phyloP scores from a whole-genome alignment of 2,113 vertebrate genomes.

The Microtus pennsylvanicus region DNA sequence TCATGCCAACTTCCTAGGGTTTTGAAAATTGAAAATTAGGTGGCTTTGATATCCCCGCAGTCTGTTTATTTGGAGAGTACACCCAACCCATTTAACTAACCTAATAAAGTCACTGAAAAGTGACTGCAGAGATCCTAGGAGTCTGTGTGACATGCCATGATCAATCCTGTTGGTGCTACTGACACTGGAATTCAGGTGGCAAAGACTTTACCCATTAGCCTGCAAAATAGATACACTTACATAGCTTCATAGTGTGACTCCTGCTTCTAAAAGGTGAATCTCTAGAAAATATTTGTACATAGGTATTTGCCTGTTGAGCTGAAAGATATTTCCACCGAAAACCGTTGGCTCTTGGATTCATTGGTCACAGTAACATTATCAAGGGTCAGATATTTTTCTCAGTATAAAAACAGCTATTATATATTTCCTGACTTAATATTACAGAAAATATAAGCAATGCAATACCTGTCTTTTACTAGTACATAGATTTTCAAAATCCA shows the following conservation, averaged over 20 bases:
- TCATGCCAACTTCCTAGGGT: neutral
- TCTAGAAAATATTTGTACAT: conserved; percentile 12
- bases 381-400: neutral
- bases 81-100: neutral
- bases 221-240: neutral
- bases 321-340: neutral
- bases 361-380: conserved; percentile 32
- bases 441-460: neutral
- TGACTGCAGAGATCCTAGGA: neutral
- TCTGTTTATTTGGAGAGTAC: neutral
- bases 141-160: neutral
- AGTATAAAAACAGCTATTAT: neutral
- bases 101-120: neutral
- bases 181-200: neutral
- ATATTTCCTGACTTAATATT: neutral
- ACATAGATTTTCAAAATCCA: conserved; percentile 29
- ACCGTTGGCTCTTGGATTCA: neutral
- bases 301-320: neutral
- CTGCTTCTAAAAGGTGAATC: neutral
- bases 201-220: neutral
- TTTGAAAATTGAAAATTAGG: conserved; percentile 45
- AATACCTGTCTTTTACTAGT: neutral
- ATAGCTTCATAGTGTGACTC: neutral
- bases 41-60: neutral
- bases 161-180: neutral